Percentiles rank a stretch among this genome's conserved stretches.
phyloP scores from a whole-genome alignment of 2,113 vertebrate genomes.

The Carlito syrichta region DNA sequence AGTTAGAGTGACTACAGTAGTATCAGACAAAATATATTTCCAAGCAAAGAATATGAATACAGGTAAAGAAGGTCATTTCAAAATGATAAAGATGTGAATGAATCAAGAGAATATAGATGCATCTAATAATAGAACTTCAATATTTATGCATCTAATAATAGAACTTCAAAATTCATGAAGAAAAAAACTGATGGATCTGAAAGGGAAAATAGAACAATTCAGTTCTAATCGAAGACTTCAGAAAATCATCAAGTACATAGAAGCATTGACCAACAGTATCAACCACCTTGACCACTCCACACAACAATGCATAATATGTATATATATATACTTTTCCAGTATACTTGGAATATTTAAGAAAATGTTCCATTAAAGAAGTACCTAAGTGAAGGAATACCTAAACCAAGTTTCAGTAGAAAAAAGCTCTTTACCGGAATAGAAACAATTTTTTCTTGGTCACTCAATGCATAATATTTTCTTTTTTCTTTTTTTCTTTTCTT shows the following conservation, averaged over 20 bases:
- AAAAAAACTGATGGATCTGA: not conserved
- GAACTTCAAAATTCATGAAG: not conserved
- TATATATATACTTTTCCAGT: not conserved
- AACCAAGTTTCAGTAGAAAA: not conserved
- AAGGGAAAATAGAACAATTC: not conserved
- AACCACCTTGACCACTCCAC: not conserved
- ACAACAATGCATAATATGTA: not conserved
- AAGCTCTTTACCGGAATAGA: not conserved
- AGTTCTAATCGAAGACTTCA: not conserved
- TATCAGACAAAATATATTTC: not conserved
- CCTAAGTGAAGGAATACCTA: not conserved
- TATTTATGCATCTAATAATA: not conserved
- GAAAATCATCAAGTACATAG: not conserved
- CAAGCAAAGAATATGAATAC: not conserved
- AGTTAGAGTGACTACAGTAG: not conserved
- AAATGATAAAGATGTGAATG: not conserved
- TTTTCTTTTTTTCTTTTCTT: no score
- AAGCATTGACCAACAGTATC: not conserved
- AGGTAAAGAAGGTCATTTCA: not conserved
- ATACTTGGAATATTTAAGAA: not conserved
- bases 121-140: not conserved
- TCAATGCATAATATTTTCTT: not conserved
- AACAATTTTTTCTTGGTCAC: constrained; percentile 12
- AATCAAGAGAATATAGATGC: not conserved
- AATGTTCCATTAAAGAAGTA: not conserved